Evolutionary conservation across 2,113 vertebrate genomes (phyloP).

Genomic region (Plecturocebus donacophilus): DNA sequence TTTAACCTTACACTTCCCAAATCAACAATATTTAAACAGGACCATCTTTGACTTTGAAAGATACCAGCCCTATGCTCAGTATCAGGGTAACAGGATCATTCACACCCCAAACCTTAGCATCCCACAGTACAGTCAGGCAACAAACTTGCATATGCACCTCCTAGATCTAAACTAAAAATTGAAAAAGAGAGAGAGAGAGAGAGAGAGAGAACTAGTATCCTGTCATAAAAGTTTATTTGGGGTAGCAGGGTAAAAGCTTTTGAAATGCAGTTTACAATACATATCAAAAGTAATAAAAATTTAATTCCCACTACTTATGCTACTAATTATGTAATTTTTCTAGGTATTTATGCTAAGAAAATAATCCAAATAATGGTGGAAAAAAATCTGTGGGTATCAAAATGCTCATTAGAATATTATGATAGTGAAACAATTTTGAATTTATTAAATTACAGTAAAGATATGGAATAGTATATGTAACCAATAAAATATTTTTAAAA

Average conservation of each 20-base stretch:
- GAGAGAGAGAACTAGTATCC: neutral
- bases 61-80: neutral
- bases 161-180: too few relatives aligned
- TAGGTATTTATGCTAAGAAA: conserved; percentile 1
- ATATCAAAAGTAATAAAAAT: conserved; percentile 17
- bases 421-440: neutral
- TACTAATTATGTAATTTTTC: neutral
- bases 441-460: conserved; percentile 15
- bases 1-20: neutral
- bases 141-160: too few relatives aligned
- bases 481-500: conserved; percentile 20
- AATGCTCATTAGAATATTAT: neutral
- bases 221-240: neutral
- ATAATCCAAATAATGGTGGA: neutral
- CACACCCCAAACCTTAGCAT: too few relatives aligned
- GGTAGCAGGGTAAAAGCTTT: neutral
- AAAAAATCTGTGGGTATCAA: neutral
- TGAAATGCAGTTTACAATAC: neutral
- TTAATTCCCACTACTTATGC: neutral
- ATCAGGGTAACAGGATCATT: too few relatives aligned
- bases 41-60: conserved; percentile 16
- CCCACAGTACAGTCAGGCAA: too few relatives aligned
- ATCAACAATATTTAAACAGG: neutral
- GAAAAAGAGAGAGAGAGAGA: too few relatives aligned
- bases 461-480: neutral